These are phyloP conservation scores for Apis florea DNA, from an alignment of 1,140 invertebrate species.

Conservation along the genomic window DNA sequence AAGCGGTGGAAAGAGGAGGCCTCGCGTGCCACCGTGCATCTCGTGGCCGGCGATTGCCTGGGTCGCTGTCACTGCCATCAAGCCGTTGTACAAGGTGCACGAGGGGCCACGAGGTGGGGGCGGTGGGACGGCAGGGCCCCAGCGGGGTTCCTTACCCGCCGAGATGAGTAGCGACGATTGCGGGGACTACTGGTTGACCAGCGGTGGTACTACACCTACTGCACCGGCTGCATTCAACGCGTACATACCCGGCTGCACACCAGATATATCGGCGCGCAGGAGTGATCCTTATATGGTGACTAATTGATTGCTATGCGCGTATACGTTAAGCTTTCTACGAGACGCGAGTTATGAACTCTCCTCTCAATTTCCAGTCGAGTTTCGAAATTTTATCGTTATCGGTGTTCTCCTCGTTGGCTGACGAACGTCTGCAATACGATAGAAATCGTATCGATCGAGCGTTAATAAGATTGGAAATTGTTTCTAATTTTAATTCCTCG, in stretches of 20 bases:
- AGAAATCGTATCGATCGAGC: no score
- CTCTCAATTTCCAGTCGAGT: neutral
- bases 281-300: constrained; percentile 51
- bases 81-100: constrained; percentile 50
- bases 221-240: constrained; percentile 28
- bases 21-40: constrained; percentile 49
- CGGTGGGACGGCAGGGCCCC: constrained; percentile 57
- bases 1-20: neutral
- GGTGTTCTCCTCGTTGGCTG: no score
- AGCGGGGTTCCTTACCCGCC: constrained; percentile 69
- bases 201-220: constrained; percentile 41
- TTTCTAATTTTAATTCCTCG: no score
- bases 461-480: no score
- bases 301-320: constrained; percentile 42
- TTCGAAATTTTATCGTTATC: no score
- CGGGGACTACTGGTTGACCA: constrained; percentile 58
- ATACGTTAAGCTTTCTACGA: constrained; percentile 32
- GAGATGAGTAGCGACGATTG: constrained; percentile 75
- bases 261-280: constrained; percentile 38
- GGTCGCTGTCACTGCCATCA: constrained; percentile 60
- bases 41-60: constrained; percentile 21
- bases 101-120: constrained; percentile 46
- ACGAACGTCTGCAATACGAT: no score
- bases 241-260: constrained; percentile 6
- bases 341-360: neutral